A percentile compares a stretch with the other conserved stretches of the same genome.
Evolutionary conservation across 2,888 invertebrate species (phyloP).

Genomic region (Congeria kusceri): DNA sequence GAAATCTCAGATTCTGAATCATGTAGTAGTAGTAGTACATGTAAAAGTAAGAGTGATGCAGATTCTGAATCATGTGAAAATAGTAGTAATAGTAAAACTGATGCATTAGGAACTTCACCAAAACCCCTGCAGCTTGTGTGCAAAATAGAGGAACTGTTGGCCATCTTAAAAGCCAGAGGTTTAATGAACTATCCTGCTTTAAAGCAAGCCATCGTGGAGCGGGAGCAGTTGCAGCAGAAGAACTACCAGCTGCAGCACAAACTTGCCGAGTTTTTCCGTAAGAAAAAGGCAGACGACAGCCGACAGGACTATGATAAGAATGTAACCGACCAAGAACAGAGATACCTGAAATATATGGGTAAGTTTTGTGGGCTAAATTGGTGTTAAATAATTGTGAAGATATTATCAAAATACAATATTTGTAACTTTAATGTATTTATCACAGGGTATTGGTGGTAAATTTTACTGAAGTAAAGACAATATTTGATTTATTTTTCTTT

Average conservation of each 20-base stretch:
- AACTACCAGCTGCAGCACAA: conserved; percentile 85
- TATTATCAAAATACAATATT: background rate
- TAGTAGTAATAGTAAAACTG: too few species aligned
- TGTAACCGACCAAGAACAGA: conserved; percentile 84
- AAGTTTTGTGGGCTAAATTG: conserved; percentile 3
- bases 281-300: conserved; percentile 84
- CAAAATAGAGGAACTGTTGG: too few species aligned
- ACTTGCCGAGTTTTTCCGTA: conserved; percentile 84
- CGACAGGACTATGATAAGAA: conserved; percentile 83
- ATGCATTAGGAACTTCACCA: too few species aligned
- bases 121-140: too few species aligned
- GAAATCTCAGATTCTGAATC: too few species aligned
- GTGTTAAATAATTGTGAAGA: background rate
- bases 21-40: too few species aligned
- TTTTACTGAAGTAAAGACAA: too few species aligned
- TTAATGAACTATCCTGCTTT: conserved; percentile 20
- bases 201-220: conserved; percentile 76
- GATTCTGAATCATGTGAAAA: too few species aligned
- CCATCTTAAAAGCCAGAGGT: background rate
- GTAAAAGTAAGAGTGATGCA: too few species aligned
- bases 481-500: too few species aligned
- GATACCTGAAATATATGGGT: conserved; percentile 85
- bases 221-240: conserved; percentile 82
- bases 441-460: too few species aligned
- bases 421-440: too few species aligned